Evolutionary conservation across 1,140 invertebrate genomes (phyloP), one percentile per base, ranked within the genome.

Genomic region (Oncopeltus fasciatus): DNA sequence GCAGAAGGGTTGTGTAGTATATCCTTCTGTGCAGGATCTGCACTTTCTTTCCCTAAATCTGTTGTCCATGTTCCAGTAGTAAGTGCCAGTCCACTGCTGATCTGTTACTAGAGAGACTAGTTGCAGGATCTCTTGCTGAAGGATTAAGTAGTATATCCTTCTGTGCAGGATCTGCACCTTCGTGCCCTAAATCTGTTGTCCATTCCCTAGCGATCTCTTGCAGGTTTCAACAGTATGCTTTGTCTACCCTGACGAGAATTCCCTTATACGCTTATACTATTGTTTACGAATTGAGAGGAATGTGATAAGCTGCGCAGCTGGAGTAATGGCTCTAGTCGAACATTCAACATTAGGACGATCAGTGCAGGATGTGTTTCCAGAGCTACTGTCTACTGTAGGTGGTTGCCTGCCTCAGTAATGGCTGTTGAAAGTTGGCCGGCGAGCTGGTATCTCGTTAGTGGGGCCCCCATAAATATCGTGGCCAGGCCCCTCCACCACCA

Each of bases 371-470:
- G 31, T 38, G 5, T 38, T 38, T 5, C 5, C 5, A 38, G 31
- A 14, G 14, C 5, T 38, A 38, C 31, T 38, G 31, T 8, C 5
- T 5, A 14, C 31, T 14, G n/a, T 53, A 53, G 49, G 49, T 53
- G 26, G 49, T 16, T 24, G 18, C 14, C 20, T 24, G 49, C 31
- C 14, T 18, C 24, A 24, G 24, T 53, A 53, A 53, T 53, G 49
- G 49, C 24, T 18, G 49, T 53, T 18, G 49, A 53, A 53, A 53
- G 49, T 53, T 53, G 21, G 49, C 24, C 49, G 18, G 24, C 20
- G 14, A 14, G 18, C 14, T 53, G 49, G 49, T 53, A 53, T 53
- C 49, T 53, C 49, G 49, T 53, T 53, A 53, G 49, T 24, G 49
- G 49, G 49, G 2, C 49, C 20, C 18, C 26, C 49, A 53, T 53